Conservation (phyloP, 2,888 invertebrate species). For the Amphimallon solstitiale region DNA sequence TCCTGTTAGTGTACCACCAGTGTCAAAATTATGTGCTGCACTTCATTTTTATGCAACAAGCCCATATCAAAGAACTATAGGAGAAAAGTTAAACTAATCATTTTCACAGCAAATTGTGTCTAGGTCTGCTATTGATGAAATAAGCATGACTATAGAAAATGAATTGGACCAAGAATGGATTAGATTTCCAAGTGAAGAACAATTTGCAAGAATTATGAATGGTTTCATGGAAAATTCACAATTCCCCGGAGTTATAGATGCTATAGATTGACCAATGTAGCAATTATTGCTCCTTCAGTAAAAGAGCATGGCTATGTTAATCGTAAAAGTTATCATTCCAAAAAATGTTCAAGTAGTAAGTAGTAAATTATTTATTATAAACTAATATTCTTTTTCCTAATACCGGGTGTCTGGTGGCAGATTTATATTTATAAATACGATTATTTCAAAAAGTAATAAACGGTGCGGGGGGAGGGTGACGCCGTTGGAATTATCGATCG, state of each 20-base stretch:
- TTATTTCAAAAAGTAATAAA: no score
- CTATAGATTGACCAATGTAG: conserved; percentile 42
- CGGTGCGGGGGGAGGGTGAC: no score
- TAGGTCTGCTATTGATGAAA: conserved; percentile 34
- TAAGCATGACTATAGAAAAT: conserved; percentile 15
- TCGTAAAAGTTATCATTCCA: conserved; percentile 43
- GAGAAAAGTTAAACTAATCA: conserved; percentile 32
- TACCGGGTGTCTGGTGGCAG: no score
- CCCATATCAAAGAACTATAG: conserved; percentile 39
- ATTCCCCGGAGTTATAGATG: no score
- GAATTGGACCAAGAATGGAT: not conserved
- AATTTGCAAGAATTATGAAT: conserved; percentile 38
- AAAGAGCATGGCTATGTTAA: conserved; percentile 47
- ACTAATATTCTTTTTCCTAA: no score
- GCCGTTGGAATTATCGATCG: no score
- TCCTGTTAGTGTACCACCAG: conserved; percentile 14
- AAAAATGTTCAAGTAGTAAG: no score
- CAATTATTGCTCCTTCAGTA: conserved; percentile 38
- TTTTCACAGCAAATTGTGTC: conserved; percentile 37
- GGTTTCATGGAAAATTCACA: conserved; percentile 43
- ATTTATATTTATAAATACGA: no score
- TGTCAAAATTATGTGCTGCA: conserved; percentile 18
- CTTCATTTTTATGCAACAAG: conserved; percentile 42
- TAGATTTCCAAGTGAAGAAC: conserved; percentile 33
- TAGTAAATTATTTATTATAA: conserved; percentile 14